phyloP scores from a whole-genome alignment of 2,113 vertebrate genomes.

The Lynx canadensis region DNA sequence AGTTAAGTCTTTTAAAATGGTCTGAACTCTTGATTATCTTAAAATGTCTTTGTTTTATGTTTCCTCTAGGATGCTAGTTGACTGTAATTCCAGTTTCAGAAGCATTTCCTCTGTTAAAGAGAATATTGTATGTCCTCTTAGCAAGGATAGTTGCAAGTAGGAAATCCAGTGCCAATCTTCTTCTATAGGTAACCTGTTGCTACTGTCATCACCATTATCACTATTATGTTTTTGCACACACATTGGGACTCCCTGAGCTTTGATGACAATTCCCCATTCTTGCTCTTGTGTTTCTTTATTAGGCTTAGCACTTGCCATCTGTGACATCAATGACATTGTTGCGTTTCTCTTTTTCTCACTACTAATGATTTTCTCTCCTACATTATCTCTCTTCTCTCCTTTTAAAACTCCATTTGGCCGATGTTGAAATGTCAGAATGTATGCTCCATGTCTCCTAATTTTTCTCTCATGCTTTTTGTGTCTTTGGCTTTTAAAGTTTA shows the following conservation, averaged over 20 bases:
- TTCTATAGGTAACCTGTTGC: background rate
- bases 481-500: background rate
- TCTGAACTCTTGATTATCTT: background rate
- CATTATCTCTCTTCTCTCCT: background rate
- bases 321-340: background rate
- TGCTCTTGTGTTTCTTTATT: background rate
- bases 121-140: background rate
- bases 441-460: background rate
- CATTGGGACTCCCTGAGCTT: background rate
- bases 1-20: background rate
- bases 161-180: background rate
- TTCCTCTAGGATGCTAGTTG: background rate
- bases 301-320: background rate
- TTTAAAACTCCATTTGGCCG: background rate
- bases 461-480: background rate
- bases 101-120: background rate
- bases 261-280: background rate
- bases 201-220: too few species aligned
- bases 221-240: background rate
- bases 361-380: background rate
- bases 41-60: background rate
- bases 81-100: background rate
- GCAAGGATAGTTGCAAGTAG: background rate
- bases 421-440: background rate
- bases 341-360: background rate